Conservation (phyloP, 2,113 vertebrate genomes). For the Pipra filicauda region DNA sequence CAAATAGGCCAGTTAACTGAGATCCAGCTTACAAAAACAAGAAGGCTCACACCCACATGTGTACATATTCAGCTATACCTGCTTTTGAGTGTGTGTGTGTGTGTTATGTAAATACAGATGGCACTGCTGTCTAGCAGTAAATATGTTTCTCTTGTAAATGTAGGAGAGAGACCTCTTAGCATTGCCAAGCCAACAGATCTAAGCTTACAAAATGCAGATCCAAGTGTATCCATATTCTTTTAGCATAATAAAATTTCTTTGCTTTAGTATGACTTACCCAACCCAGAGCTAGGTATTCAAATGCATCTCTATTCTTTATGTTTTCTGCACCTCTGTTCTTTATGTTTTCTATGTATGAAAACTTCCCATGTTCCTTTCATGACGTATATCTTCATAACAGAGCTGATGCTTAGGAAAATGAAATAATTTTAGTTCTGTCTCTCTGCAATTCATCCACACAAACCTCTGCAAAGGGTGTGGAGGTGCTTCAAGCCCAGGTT, state of each 20-base stretch:
- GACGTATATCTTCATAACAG: neutral
- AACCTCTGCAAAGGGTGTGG: neutral
- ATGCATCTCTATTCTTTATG: neutral
- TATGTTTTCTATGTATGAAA: neutral
- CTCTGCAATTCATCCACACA: neutral
- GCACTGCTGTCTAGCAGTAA: neutral
- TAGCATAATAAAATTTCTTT: neutral
- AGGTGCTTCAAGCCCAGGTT: neutral
- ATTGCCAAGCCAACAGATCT: neutral
- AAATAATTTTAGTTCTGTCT: neutral
- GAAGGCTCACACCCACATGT: neutral
- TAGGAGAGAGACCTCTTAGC: neutral
- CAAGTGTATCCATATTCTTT: neutral
- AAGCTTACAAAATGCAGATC: neutral
- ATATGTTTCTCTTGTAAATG: neutral
- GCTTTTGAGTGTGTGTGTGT: neutral
- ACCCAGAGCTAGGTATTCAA: neutral
- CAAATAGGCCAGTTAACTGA: neutral
- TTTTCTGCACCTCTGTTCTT: neutral
- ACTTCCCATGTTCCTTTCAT: neutral
- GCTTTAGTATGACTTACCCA: neutral
- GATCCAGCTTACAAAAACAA: neutral
- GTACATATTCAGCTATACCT: rapidly evolving
- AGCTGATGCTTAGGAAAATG: neutral
- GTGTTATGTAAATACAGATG: neutral